Conservation (phyloP, 2,113 vertebrate genomes). For the Brevimyrus niger region DNA sequence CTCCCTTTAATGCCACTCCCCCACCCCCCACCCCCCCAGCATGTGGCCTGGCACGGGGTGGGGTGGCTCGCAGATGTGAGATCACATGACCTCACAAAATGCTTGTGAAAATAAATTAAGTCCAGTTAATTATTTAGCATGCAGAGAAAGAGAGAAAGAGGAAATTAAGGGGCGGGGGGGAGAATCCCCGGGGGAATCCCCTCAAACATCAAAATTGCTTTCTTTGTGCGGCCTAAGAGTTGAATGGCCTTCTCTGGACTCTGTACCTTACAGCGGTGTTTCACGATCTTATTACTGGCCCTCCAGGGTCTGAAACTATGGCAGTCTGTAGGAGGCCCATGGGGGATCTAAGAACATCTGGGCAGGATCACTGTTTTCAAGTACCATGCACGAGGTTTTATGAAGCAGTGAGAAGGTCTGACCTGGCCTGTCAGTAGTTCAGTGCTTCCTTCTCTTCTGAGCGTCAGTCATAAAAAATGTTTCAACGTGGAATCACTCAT, state of each 20-base stretch:
- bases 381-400: neutral
- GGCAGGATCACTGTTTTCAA: neutral
- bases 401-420: neutral
- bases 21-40: neutral
- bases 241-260: neutral
- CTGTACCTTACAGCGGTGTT: neutral
- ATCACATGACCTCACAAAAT: neutral
- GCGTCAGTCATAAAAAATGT: neutral
- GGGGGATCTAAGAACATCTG: neutral
- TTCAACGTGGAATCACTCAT: neutral
- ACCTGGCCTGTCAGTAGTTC: neutral
- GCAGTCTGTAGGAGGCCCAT: neutral
- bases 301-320: neutral
- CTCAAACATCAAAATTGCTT: neutral
- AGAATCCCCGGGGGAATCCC: neutral
- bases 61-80: neutral
- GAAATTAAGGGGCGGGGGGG: neutral
- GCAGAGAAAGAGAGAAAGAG: neutral
- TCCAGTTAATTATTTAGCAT: conserved; percentile 20
- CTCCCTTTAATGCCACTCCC: neutral
- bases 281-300: neutral
- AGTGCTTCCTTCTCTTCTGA: neutral
- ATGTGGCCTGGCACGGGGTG: neutral
- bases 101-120: conserved; percentile 17
- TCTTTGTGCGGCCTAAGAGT: neutral